A percentile compares a stretch with the other conserved stretches of the same genome.
Evolutionary conservation across 2,888 invertebrate species (phyloP).

Genomic region (Phyllotreta striolata): DNA sequence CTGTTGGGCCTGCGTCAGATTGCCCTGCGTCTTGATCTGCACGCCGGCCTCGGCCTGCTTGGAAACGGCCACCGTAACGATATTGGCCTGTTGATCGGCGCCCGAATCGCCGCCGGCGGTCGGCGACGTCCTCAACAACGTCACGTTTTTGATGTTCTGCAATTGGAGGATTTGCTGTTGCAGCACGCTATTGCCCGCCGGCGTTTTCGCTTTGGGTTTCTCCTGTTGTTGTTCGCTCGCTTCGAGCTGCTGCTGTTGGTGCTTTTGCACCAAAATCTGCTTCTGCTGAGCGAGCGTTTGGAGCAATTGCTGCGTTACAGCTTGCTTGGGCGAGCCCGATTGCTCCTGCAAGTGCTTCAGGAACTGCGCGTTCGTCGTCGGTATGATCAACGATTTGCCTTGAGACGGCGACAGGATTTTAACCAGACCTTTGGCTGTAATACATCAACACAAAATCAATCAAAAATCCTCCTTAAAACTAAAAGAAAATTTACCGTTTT

Average conservation of each 20-base stretch:
- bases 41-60: slow-evolving; percentile 47
- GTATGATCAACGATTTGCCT: slow-evolving; percentile 63
- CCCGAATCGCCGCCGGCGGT: slow-evolving; percentile 41
- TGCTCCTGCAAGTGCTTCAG: slow-evolving; percentile 53
- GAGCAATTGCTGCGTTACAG: slow-evolving; percentile 55
- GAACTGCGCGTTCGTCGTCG: slow-evolving; percentile 58
- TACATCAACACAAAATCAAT: slow-evolving; percentile 5
- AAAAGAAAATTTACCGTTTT: slow-evolving; percentile 30
- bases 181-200: slow-evolving; percentile 40
- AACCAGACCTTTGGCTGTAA: slow-evolving; percentile 54
- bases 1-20: slow-evolving; percentile 59
- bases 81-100: slow-evolving; percentile 38
- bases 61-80: slow-evolving; percentile 47
- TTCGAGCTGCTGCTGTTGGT: slow-evolving; percentile 31
- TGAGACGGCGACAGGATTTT: slow-evolving; percentile 59
- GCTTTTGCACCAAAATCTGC: slow-evolving; percentile 49
- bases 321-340: slow-evolving; percentile 42
- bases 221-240: slow-evolving; percentile 28
- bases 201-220: slow-evolving; percentile 31
- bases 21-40: slow-evolving; percentile 53
- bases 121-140: slow-evolving; percentile 52
- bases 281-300: slow-evolving; percentile 56
- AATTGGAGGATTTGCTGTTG: slow-evolving; percentile 57
- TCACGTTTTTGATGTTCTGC: slow-evolving; percentile 59
- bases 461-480: slow-evolving; percentile 12